Evolutionary conservation across 2,113 vertebrate species (phyloP), one percentile per base, ranked within the genome.

Genomic region (Oryzias woworae): DNA sequence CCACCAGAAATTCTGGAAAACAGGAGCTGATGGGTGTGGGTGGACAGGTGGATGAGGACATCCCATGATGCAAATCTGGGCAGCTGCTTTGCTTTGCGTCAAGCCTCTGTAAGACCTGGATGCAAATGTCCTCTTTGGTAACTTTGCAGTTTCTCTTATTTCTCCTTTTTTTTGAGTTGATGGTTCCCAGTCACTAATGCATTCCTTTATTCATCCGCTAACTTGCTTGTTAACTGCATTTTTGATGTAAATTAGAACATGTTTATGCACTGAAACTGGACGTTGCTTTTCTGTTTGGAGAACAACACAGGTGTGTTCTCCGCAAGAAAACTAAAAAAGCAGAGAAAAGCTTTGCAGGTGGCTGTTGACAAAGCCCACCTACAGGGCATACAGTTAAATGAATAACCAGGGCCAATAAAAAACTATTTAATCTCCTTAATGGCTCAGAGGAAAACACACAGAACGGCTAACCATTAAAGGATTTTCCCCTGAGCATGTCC

Each of bases 321-420:
- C 8, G 12, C 10, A 36, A 36, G 8, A 36, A 36, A 10, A 28
- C 20, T 20, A 10, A 36, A 36, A 31, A 31, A 31, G 31, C 7
- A 31, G 31, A 31, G 31, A 31, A 31, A 31, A 31, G 7, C 31
- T 7, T 36, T 8, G 3, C 36, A 36, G 10, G 10, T 1, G 26
- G 13, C 22, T 23, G 31, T 18, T 46, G n/a, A 7, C 0, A 4
- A 17, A n/a, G 18, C 7, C 36, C 22, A 48, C 23, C 8, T 17
- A 70, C 3, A 17, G 20, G 26, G 13, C 26, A 66, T 49, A 58
- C 67, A 77, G 66, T 70, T 67, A 56, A 84, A 84, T 85, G 22
- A 81, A 55, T 81, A 81, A 81, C 79, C 71, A 80, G 43, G 23
- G 4, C 46, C 58, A 53, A 73, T 80, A 84, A 87, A 85, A 49